A percentile compares a stretch with the other conserved stretches of the same genome.
phyloP scores from a whole-genome alignment of 1,140 invertebrate species.

The Palaemon carinicauda region DNA sequence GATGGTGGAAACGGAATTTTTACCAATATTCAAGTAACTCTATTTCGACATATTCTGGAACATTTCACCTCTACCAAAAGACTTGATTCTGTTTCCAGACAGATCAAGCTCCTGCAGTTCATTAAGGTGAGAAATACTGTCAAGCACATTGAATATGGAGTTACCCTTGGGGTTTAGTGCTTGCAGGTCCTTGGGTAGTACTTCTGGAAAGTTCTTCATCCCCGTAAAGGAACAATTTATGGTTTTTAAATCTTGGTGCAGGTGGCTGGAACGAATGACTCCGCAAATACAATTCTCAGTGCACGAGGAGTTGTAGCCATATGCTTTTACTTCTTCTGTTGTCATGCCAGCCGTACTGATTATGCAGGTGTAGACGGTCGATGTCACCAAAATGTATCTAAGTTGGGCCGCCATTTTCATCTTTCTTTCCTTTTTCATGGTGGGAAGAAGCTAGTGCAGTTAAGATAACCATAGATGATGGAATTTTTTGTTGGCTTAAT shows the following conservation, averaged over 20 bases:
- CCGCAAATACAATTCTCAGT: conserved; percentile 41
- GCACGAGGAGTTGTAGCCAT: conserved; percentile 2
- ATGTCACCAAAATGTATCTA: no score
- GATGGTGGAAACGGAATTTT: conserved; percentile 62
- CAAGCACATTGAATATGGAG: conserved; percentile 45
- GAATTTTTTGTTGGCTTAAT: no score
- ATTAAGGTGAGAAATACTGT: conserved; percentile 30
- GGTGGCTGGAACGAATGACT: conserved; percentile 7
- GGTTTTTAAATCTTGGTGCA: conserved; percentile 53
- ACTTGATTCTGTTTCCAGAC: conserved; percentile 61
- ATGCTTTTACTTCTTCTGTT: no score
- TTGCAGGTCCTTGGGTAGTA: conserved; percentile 26
- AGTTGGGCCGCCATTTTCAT: no score
- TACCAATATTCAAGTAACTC: conserved; percentile 59
- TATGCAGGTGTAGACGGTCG: no score
- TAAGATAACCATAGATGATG: no score
- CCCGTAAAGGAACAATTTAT: conserved; percentile 43
- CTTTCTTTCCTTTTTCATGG: no score
- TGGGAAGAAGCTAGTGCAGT: no score
- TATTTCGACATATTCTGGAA: conserved; percentile 60
- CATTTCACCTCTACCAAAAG: conserved; percentile 61
- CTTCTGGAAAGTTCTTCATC: conserved; percentile 36
- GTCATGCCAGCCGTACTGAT: no score
- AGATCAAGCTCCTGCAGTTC: conserved; percentile 60
- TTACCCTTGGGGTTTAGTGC: conserved; percentile 49